Evolutionary conservation across 2,113 vertebrate genomes (phyloP), one percentile per base, ranked within the genome.

Genomic region (Microcebus jonahi): DNA sequence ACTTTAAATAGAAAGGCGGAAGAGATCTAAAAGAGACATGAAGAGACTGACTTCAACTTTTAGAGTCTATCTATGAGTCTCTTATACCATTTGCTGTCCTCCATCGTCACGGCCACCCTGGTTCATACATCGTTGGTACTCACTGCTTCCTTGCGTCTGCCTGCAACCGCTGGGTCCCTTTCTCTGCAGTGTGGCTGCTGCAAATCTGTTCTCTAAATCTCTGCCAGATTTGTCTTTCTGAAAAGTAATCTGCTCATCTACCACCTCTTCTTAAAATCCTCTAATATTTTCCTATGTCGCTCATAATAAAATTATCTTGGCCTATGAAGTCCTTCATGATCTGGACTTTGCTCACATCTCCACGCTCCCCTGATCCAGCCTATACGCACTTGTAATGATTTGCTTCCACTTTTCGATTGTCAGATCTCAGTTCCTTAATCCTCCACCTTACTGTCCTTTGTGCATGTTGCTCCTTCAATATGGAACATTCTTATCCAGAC

Each of bases 91-190:
- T 10, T 36, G 20, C 17, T 71, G 3, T 2, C 68, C 6, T 36
- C 2, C 39, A 42, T n/a, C 2, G 13, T 18, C 59, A 23, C 5
- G 21, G 1, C 13, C 25, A 4, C 2, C 8, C 6, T 81, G 34
- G 17, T n/a, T 27, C 9, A 83, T 17, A 63, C 1, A 10, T 0
- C 8, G 20, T 11, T 2, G 42, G 4, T 1, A 39, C 23, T 29
- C 1, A 0, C 13, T 61, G 17, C 7, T 71, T 67, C 8, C 25
- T 20, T 59, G 1, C 15, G 10, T 6, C 4, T 0, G 3, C 23
- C 12, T 7, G 10, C 1, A 27, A 6, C 18, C 1, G 5, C 1
- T 70, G 18, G 1, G 10, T 71, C 14, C 11, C 15, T 71, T 18
- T 57, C 29, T 76, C 39, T 76, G 34, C 0, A 45, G 1, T 17